These are phyloP conservation scores for Fabriciana adippe DNA, from an alignment of 2,888 invertebrate genomes.

Conservation along the genomic window DNA sequence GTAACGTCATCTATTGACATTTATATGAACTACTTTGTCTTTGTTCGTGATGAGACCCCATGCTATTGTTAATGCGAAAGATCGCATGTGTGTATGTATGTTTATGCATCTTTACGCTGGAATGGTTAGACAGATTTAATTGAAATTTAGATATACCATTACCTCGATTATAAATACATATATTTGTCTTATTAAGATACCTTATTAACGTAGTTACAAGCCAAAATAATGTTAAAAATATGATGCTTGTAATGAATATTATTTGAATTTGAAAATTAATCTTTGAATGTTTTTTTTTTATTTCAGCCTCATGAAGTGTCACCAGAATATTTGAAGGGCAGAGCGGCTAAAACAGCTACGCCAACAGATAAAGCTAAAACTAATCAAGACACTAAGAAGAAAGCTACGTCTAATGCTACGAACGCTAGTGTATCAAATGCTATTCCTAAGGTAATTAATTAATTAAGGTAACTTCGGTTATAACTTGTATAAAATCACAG, in stretches of 20 bases:
- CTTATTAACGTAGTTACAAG: no score
- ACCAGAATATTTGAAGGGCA: constrained; percentile 73
- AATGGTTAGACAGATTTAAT: no score
- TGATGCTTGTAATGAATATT: no score
- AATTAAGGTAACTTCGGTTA: neutral
- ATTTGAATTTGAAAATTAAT: neutral
- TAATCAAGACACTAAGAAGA: constrained; percentile 64
- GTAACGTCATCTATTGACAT: no score
- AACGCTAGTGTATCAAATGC: constrained; percentile 47
- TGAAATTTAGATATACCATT: no score
- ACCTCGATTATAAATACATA: no score
- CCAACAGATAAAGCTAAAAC: constrained; percentile 56
- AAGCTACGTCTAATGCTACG: constrained; percentile 45
- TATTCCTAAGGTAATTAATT: constrained; percentile 61
- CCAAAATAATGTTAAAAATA: no score
- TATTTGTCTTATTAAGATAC: no score
- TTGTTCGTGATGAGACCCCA: no score
- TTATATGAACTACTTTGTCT: no score
- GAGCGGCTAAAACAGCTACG: constrained; percentile 60
- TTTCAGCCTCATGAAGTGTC: constrained; percentile 76
- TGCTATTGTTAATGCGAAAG: neutral
- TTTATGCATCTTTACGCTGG: no score
- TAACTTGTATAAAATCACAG: no score
- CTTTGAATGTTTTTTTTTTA: constrained; percentile 1
- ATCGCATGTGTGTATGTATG: neutral